Percentiles rank a stretch among this genome's conserved stretches.
phyloP scores from a whole-genome alignment of 2,113 vertebrate genomes.

The Phyllostomus discolor region DNA sequence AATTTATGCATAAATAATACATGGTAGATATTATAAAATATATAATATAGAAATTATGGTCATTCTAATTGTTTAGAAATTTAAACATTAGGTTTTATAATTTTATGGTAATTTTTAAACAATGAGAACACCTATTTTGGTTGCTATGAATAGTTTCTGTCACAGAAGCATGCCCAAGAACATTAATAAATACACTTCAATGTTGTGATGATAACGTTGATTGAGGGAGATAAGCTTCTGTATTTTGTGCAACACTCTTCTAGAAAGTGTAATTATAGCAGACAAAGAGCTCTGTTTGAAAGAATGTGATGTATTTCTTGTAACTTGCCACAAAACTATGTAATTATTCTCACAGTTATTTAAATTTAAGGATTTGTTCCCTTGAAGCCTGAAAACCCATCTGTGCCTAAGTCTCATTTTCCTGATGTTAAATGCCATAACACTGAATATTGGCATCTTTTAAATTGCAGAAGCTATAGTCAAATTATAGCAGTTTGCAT shows the following conservation, averaged over 20 bases:
- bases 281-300: constrained; percentile 62
- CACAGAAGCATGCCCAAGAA: neutral
- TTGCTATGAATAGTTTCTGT: neutral
- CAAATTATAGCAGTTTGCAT: constrained; percentile 45
- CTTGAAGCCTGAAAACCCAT: constrained; percentile 64
- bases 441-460: constrained; percentile 30
- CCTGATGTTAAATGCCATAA: constrained; percentile 56
- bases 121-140: neutral
- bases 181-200: constrained; percentile 42
- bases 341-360: constrained; percentile 73
- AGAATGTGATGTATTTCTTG: constrained; percentile 51
- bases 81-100: constrained; percentile 28
- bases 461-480: constrained; percentile 20
- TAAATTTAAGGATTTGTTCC: constrained; percentile 74
- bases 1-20: neutral
- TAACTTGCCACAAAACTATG: constrained; percentile 59
- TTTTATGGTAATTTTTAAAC: neutral
- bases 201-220: constrained; percentile 34
- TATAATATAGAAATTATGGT: neutral
- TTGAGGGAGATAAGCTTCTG: neutral
- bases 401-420: constrained; percentile 54
- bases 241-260: constrained; percentile 27
- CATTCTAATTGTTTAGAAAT: neutral
- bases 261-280: constrained; percentile 65
- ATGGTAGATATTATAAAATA: neutral